phyloP scores from a whole-genome alignment of 2,888 invertebrate genomes.

The Volucella inflata region DNA sequence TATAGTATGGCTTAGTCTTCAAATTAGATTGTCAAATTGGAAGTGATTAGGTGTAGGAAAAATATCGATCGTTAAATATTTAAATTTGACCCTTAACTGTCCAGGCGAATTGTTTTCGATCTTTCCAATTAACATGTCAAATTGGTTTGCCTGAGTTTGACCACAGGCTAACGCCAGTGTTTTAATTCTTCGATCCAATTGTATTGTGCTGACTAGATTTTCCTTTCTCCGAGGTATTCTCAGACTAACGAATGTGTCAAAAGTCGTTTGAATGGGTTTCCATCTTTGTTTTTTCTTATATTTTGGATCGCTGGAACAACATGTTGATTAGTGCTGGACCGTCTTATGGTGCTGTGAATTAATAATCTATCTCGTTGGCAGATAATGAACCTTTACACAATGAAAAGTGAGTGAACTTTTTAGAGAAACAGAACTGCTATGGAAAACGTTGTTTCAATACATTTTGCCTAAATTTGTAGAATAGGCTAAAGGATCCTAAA shows the following conservation, averaged over 20 bases:
- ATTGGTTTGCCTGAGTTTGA: slow-evolving; percentile 23
- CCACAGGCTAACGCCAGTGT: slow-evolving; percentile 17
- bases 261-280: slow-evolving; percentile 1
- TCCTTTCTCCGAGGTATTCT: slow-evolving; percentile 12
- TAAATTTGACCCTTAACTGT: slow-evolving; percentile 41
- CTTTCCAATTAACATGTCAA: slow-evolving; percentile 68
- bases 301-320: slow-evolving; percentile 29
- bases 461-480: too few relatives aligned
- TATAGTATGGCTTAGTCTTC: slow-evolving; percentile 43
- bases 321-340: slow-evolving; percentile 55
- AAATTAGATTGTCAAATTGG: slow-evolving; percentile 74
- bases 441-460: too few relatives aligned
- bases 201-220: slow-evolving; percentile 22
- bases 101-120: slow-evolving; percentile 22
- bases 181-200: slow-evolving; percentile 52
- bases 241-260: slow-evolving; percentile 27
- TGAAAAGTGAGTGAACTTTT: too few relatives aligned
- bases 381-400: too few relatives aligned
- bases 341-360: slow-evolving; percentile 61
- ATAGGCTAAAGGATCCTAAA: too few relatives aligned
- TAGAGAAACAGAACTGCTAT: too few relatives aligned
- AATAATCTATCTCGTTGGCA: slow-evolving; percentile 52
- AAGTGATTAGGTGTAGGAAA: slow-evolving; percentile 57
- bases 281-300: background rate
- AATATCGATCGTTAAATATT: slow-evolving; percentile 70